Evolutionary conservation across 2,888 invertebrate genomes (phyloP).

Genomic region (Tyria jacobaeae): DNA sequence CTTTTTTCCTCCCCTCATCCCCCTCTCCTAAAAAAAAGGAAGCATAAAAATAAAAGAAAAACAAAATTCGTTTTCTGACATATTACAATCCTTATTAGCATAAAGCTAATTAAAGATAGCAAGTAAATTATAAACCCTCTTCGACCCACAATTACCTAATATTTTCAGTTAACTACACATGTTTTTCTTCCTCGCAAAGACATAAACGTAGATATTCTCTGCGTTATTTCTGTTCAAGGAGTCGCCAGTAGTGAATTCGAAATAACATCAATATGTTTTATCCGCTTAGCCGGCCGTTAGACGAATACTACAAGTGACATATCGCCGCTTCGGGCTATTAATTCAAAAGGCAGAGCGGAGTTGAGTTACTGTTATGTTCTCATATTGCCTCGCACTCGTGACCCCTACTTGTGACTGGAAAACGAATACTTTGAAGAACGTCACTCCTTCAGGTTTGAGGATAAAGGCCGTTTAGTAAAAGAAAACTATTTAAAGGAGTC

Average conservation of each 20-base stretch:
- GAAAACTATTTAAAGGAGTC: not conserved
- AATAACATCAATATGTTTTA: constrained; percentile 20
- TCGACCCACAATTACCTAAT: not conserved
- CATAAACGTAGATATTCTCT: not conserved
- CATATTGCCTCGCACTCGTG: constrained; percentile 22
- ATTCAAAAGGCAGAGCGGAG: constrained; percentile 36
- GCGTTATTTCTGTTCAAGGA: constrained; percentile 1
- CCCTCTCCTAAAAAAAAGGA: too few species aligned
- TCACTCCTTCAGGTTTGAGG: not conserved
- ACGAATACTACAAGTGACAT: constrained; percentile 28
- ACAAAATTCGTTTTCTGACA: too few species aligned
- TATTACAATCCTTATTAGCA: too few species aligned
- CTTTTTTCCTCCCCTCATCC: too few species aligned
- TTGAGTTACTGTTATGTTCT: constrained; percentile 49
- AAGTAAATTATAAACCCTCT: too few species aligned
- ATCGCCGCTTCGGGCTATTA: constrained; percentile 35
- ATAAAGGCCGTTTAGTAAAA: not conserved
- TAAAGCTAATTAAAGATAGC: too few species aligned
- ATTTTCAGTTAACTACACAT: not conserved
- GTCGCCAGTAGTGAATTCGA: not conserved
- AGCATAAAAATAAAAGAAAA: too few species aligned
- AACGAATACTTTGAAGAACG: constrained; percentile 15
- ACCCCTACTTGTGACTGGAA: not conserved
- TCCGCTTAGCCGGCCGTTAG: constrained; percentile 14
- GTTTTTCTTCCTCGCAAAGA: not conserved